Evolutionary conservation across 2,888 invertebrate species (phyloP), one percentile per base, ranked within the genome.

Genomic region (Andrena bucephala): DNA sequence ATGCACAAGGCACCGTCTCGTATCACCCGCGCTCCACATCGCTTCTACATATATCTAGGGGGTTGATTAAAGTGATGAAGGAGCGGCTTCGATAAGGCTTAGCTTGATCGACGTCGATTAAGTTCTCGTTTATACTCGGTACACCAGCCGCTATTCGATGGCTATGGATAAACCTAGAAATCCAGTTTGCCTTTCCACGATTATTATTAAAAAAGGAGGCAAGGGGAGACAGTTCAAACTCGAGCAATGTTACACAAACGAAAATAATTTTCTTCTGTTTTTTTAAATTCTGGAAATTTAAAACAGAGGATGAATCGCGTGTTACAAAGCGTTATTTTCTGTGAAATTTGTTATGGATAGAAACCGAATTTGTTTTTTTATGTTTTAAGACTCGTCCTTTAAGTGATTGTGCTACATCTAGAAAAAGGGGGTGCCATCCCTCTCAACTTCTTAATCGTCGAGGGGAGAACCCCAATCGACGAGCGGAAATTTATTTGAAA

Each of bases 51-150:
- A 84, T 79, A 84, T 77, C 77, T 63, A 72, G 73, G 87, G 85
- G 90, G 85, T 92, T 92, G 92, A 93, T 93, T 92, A 92, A 91
- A 93, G 91, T 91, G 90, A 92, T 86, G 89, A 91, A 92, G 93
- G 93, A 92, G 93, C 91, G 93, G 93, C 92, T 89, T 88, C 89
- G 89, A 92, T 91, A 90, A 89, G 88, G 81, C 85, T 89, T 85
- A 85, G 79, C 83, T 87, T 78, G 84, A 86, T 84, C 88, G 85
- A 85, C 82, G 68, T 75, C 84, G 82, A 86, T 87, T 86, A 87
- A 86, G 66, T 70, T 78, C 71, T 73, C 70, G 72, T 80, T 85
- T 85, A 72, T 84, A 60, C 33, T 66, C 42, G 69, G 72, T 73
- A 84, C 69, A 76, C 73, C 59, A 33, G 63, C n/a, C 42, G 10